Evolutionary conservation across 2,797 vertebrate genomes (phyloP), one percentile per base, ranked within the genome.

Genomic region (Eidolon dupreanum): DNA sequence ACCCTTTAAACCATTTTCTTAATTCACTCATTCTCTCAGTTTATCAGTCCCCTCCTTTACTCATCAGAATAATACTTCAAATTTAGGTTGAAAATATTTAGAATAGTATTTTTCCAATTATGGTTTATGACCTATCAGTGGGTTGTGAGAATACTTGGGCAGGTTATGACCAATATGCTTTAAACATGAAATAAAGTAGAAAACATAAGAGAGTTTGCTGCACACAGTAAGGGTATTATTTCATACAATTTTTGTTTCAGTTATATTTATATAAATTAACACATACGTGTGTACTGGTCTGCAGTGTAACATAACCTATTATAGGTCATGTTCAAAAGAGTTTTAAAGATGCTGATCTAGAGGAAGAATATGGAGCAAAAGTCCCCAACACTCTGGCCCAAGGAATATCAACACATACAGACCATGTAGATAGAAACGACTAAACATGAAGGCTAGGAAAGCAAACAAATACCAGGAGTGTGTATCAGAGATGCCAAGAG

Each of bases 211-310:
- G 16, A 53, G 31, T 82, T 75, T 28, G 65, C 28, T 61, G 33
- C 36, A 68, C 17, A 89, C 8, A 89, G 8, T 3, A 92, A 84
- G 9, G 9, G 38, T 73, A 73, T 31, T 73, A 3, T 79, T 88
- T 84, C 71, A 66, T 38, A 46, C 73, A 66, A 84, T 59, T 88
- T 88, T 79, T 51, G 36, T 73, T 75, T 96, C 83, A 82, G 13
- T 86, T 93, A 53, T 38, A 73, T 38, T 77, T 55, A 66, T 19
- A 28, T 49, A 85, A 89, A 89, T 89, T 68, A 81, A 68, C 31
- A 95, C 31, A 53, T 38, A 70, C 6, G 15, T 74, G 36, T 82
- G 16, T 51, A 68, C 1, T 13, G 41, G 66, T 16, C 68, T 95
- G 26, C 12, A 74, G 51, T 2, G 17, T 91, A 66, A 81, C 49